Conservation (phyloP, 1,140 invertebrate species). For the Macrocentrus cingulum region DNA sequence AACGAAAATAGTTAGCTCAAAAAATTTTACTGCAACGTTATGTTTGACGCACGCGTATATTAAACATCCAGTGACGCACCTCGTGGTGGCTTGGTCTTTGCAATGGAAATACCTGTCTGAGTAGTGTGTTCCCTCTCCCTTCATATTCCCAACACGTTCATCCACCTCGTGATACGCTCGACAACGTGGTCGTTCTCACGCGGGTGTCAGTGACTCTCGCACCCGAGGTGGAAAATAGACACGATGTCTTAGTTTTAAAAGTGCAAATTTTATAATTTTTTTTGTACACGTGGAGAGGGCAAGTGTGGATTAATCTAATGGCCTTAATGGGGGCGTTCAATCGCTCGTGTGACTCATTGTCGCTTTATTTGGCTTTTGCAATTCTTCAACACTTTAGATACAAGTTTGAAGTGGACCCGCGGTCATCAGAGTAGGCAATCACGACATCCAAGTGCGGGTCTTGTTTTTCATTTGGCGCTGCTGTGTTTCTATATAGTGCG, state of each 20-base stretch:
- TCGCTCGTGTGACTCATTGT: conserved; percentile 22
- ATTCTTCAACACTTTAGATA: too few species aligned
- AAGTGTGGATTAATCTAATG: background rate
- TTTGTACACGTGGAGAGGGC: too few species aligned
- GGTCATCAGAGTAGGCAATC: too few species aligned
- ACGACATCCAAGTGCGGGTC: too few species aligned
- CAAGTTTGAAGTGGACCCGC: too few species aligned
- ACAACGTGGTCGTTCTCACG: conserved; percentile 18
- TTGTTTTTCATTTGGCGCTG: too few species aligned
- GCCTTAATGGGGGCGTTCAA: conserved; percentile 17
- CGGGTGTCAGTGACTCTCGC: conserved; percentile 26
- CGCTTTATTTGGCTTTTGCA: conserved; percentile 18
- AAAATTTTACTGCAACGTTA: too few species aligned
- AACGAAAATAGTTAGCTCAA: background rate
- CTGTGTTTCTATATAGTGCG: too few species aligned
- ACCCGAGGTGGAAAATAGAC: background rate
- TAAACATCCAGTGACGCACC: background rate
- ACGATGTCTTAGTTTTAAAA: background rate
- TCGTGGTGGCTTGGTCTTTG: background rate
- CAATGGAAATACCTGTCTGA: conserved; percentile 10
- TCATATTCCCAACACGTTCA: conserved; percentile 23
- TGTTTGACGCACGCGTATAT: too few species aligned
- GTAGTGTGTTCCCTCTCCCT: conserved; percentile 2
- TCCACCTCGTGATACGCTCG: conserved; percentile 16
- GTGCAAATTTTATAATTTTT: background rate